Evolutionary conservation across 2,113 vertebrate species (phyloP), one percentile per base, ranked within the genome.

Genomic region (Silurus meridionalis): DNA sequence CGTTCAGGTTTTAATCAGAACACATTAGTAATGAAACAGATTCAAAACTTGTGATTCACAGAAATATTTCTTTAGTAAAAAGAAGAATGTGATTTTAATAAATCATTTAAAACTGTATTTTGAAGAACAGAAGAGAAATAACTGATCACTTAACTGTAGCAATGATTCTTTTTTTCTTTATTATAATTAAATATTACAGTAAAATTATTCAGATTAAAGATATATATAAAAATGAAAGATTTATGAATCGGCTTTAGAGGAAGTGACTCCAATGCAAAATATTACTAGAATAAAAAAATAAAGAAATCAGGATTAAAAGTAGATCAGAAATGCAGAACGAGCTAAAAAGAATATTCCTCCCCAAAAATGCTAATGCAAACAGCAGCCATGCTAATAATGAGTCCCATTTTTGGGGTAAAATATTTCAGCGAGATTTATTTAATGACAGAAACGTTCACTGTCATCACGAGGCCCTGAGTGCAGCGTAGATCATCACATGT

Each of bases 191-290:
- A 71, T 46, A 37, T 71, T 15, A 71, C 37, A 37, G 37, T 2
- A 61, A 66, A 13, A 11, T 25, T 46, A 46, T 46, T 23, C 1
- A 13, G 25, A 28, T 37, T 28, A 14, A 67, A 28, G 3, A 11
- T 46, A 46, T 3, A 46, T 3, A 46, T 37, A 17, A 69, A 37
- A 2, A 69, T 28, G 13, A 6, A 74, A 48, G 46, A 48, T 48
- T 72, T 72, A 72, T 74, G 71, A 52, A 75, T 53, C 3, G 5
- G 50, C 50, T 75, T n/a, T 9, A 21, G 3, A 52, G 46, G 64
- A 82, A 66, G 23, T 37, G 91, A 74, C 9, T 10, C 82, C 85
- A 91, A 90, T 90, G 90, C 93, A 94, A 67, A 89, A 58, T 75
- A 37, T 79, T 82, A 93, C 82, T 87, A 48, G 6, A 53, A 61